Evolutionary conservation across 2,888 invertebrate genomes (phyloP).

Genomic region (Sinhomidia bicolor): DNA sequence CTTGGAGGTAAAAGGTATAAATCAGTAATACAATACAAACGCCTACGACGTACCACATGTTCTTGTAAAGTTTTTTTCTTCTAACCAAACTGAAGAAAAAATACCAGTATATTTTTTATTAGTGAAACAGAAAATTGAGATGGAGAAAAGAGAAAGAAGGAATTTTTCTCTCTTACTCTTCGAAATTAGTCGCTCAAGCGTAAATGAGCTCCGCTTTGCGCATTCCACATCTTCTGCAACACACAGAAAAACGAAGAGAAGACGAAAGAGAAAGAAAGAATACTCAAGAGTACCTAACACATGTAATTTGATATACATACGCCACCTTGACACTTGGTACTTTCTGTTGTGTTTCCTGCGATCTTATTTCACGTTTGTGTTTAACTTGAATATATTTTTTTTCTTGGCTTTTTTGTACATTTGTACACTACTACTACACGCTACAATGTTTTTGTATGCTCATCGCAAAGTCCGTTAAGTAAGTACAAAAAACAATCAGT

Average conservation of each 20-base stretch:
- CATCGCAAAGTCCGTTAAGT: background rate
- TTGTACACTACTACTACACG: too few relatives aligned
- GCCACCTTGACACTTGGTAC: too few relatives aligned
- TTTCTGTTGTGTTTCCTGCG: too few relatives aligned
- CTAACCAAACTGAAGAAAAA: background rate
- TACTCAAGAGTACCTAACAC: background rate
- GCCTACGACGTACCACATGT: too few relatives aligned
- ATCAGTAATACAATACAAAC: too few relatives aligned
- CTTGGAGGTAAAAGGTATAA: too few relatives aligned
- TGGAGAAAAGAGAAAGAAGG: conserved; percentile 9
- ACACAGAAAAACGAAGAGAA: background rate
- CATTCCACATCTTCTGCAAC: conserved; percentile 47
- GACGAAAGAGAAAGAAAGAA: background rate
- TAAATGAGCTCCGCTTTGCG: conserved; percentile 49
- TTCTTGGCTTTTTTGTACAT: background rate
- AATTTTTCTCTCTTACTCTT: background rate
- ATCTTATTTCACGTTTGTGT: background rate
- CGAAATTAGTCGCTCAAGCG: conserved; percentile 56
- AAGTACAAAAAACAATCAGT: conserved; percentile 18
- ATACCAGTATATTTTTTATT: background rate
- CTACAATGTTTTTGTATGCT: background rate
- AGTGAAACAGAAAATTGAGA: conserved; percentile 34
- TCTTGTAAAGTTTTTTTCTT: too few relatives aligned
- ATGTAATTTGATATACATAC: background rate
- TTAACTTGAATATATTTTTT: background rate